Percentiles rank a stretch among this genome's conserved stretches.
These are phyloP conservation scores for Hemicrepidius hirtus DNA, from an alignment of 2,888 invertebrate genomes.

Conservation along the genomic window DNA sequence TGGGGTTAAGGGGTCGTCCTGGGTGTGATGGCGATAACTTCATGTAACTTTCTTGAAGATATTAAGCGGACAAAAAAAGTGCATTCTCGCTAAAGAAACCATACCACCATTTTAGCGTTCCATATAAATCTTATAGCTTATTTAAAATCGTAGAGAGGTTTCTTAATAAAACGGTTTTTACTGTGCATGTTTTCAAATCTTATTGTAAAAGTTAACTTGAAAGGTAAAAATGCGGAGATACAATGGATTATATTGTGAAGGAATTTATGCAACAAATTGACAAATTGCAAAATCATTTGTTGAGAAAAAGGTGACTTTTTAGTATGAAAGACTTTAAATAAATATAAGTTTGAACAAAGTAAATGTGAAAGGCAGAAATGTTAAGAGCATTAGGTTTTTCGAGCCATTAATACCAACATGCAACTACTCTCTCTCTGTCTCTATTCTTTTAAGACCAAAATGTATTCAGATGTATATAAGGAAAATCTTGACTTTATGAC, in stretches of 20 bases:
- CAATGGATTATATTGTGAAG: too few relatives aligned
- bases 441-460: conserved; percentile 35
- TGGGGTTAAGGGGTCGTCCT: too few relatives aligned
- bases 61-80: too few relatives aligned
- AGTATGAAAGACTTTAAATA: conserved; percentile 18
- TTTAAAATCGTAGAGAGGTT: too few relatives aligned
- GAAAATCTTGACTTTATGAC: conserved; percentile 45
- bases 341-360: conserved; percentile 13
- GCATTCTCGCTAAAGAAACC: too few relatives aligned
- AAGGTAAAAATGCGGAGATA: not conserved
- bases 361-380: conserved; percentile 28
- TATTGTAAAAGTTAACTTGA: too few relatives aligned
- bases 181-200: too few relatives aligned
- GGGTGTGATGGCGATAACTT: too few relatives aligned
- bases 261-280: conserved; percentile 1
- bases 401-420: conserved; percentile 30
- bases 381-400: conserved; percentile 31
- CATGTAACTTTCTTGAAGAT: too few relatives aligned
- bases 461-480: conserved; percentile 34
- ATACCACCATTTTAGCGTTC: too few relatives aligned
- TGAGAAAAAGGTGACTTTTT: conserved; percentile 21
- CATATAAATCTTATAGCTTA: too few relatives aligned
- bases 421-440: conserved; percentile 32
- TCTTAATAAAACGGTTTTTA: too few relatives aligned
- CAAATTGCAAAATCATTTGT: not conserved